Evolutionary conservation across 2,797 vertebrate genomes (phyloP).

Genomic region (Paedocypris micromegethes): DNA sequence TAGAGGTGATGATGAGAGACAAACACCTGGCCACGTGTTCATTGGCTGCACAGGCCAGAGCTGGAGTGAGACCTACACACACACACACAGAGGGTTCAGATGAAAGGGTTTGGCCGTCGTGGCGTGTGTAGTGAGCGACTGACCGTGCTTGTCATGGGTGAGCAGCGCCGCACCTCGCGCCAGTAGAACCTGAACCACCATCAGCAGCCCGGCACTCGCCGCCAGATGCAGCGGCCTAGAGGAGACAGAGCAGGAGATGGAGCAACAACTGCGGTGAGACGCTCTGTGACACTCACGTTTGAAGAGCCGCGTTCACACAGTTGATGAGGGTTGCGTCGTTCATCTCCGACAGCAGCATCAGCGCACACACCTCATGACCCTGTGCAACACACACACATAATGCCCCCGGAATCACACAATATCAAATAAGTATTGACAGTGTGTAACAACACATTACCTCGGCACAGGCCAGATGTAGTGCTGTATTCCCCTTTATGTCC

Average conservation of each 20-base stretch:
- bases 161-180: constrained; percentile 92
- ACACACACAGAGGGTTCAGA: neutral
- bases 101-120: too few species aligned
- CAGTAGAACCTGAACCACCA: constrained; percentile 92
- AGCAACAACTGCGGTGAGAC: neutral
- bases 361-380: constrained; percentile 97
- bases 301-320: constrained; percentile 86
- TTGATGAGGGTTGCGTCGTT: constrained; percentile 90
- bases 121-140: constrained; percentile 36
- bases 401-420: neutral
- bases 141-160: constrained; percentile 93
- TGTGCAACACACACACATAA: constrained; percentile 49
- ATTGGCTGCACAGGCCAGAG: constrained; percentile 93
- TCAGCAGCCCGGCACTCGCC: constrained; percentile 88
- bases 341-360: constrained; percentile 92
- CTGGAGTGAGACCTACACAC: constrained; percentile 84
- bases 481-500: constrained; percentile 94
- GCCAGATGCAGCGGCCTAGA: constrained; percentile 93
- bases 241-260: neutral
- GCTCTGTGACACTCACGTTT: constrained; percentile 80
- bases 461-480: constrained; percentile 97
- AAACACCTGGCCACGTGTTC: constrained; percentile 95
- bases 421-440: too few species aligned
- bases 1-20: constrained; percentile 96
- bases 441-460: constrained; percentile 68